Evolutionary conservation across 1,140 invertebrate species (phyloP), one percentile per base, ranked within the genome.

Genomic region (Megalopta genalis): DNA sequence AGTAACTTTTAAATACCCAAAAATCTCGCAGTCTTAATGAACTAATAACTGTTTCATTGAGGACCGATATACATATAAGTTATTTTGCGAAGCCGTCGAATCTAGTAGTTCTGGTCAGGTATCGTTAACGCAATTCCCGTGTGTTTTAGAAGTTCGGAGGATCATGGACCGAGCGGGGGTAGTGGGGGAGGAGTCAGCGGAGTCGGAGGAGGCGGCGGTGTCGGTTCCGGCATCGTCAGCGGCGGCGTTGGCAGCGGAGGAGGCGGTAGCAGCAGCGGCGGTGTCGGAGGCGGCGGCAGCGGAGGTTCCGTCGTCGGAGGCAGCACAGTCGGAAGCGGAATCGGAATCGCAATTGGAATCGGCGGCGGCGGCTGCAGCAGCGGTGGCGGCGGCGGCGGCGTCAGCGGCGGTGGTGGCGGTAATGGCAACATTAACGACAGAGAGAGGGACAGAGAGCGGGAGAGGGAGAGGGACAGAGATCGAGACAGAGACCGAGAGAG

Each of bases 141-240:
- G n/a, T 84, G 66, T 88, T 90, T 60, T 86, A 92, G 91, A 87
- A 92, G 86, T 88, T 89, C 91, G 72, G 91, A 92, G 88, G 90
- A 91, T 90, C 90, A 91, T 76, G 91, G 90, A 88, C 87, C 91
- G 82, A 66, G 82, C 81, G 88, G 88, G 37, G 73, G 52, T 64
- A 88, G 82, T 59, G 79, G 78, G 23, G 77, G 81, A 52, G 69
- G 68, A 25, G 66, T 81, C 60, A 57, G 66, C 46, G 86, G 84
- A 54, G 52, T 75, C 73, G 76, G 84, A 77, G 78, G 89, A 79
- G 86, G 81, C 74, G 85, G 90, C 85, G 65, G 52, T 23, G 66
- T 65, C 25, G 21, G 54, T n/a, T 27, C 37, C 18, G 57, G 52
- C 18, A 25, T 66, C 71, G 42, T 46, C 54, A 27, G 59, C 39